A percentile compares a stretch with the other conserved stretches of the same genome.
phyloP scores from a whole-genome alignment of 2,888 invertebrate genomes.

The Venustoraphidia nigricollis region DNA sequence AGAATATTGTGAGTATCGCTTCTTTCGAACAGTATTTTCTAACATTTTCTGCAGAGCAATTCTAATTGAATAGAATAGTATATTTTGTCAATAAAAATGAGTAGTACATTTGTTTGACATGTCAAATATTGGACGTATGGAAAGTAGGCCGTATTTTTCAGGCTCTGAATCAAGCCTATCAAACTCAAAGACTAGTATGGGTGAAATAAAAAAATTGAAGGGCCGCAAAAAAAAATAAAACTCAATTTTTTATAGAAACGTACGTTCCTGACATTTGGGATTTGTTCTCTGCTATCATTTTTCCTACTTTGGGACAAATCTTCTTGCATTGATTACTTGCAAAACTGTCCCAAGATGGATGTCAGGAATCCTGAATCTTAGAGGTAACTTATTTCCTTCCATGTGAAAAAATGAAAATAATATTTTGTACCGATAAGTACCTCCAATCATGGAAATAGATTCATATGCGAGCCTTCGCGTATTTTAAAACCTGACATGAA shows the following conservation, averaged over 20 bases:
- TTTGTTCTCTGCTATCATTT: neutral
- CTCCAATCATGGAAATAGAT: slow-evolving; percentile 11
- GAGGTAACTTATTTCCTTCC: too few species aligned
- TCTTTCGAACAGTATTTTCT: too few species aligned
- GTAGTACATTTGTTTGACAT: too few species aligned
- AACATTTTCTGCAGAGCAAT: too few species aligned
- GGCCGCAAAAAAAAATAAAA: too few species aligned
- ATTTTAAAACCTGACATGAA: too few species aligned
- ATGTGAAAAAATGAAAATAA: slow-evolving; percentile 9
- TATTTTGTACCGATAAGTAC: slow-evolving; percentile 11
- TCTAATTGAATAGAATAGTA: too few species aligned
- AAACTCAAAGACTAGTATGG: neutral
- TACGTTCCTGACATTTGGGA: neutral
- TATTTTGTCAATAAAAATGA: too few species aligned
- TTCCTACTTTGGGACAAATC: neutral
- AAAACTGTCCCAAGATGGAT: neutral
- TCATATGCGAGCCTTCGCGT: slow-evolving; percentile 8
- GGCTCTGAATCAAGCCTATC: neutral
- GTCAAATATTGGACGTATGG: too few species aligned
- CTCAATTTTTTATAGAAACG: neutral
- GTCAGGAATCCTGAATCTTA: neutral
- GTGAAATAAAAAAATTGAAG: neutral
- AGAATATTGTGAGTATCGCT: too few species aligned
- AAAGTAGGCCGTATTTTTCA: too few species aligned
- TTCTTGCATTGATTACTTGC: neutral